Evolutionary conservation across 1,140 invertebrate genomes (phyloP).

Genomic region (Aphelinus atriplicis): DNA sequence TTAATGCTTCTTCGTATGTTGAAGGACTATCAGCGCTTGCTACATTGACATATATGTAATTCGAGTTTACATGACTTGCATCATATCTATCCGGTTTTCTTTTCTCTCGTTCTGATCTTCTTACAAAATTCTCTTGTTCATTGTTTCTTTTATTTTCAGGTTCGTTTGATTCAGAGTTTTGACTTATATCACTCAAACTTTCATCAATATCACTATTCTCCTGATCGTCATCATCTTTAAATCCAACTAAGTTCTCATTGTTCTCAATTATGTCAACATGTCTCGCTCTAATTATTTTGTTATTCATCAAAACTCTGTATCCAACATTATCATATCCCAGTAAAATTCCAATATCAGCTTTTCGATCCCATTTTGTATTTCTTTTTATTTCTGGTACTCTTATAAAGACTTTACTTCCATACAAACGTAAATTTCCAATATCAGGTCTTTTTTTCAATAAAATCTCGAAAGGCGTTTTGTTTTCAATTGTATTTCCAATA

Average conservation of each 20-base stretch:
- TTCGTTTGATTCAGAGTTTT: neutral
- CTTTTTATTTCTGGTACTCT: conserved; percentile 42
- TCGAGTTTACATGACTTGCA: no score
- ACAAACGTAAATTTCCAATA: conserved; percentile 47
- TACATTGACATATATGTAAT: conserved; percentile 25
- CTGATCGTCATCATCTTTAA: no score
- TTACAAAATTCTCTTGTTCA: no score
- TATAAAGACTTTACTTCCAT: conserved; percentile 45
- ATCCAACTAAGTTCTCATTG: conserved; percentile 3
- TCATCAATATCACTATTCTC: no score
- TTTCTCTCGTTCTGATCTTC: no score
- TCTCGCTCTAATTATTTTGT: conserved; percentile 5
- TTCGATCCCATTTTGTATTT: conserved; percentile 44
- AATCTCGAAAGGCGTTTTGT: conserved; percentile 57
- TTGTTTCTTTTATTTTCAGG: no score
- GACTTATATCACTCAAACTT: no score
- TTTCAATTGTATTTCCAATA: conserved; percentile 55
- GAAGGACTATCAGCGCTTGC: conserved; percentile 16
- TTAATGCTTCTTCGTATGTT: conserved; percentile 29
- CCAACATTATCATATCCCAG: conserved; percentile 43
- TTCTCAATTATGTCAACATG: conserved; percentile 4
- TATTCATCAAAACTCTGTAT: conserved; percentile 35
- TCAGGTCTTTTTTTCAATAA: conserved; percentile 53
- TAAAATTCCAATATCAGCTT: conserved; percentile 43
- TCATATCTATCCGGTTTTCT: no score